These are phyloP conservation scores for Arrhopalites spinosus DNA, from an alignment of 2,888 invertebrate genomes.

Conservation along the genomic window DNA sequence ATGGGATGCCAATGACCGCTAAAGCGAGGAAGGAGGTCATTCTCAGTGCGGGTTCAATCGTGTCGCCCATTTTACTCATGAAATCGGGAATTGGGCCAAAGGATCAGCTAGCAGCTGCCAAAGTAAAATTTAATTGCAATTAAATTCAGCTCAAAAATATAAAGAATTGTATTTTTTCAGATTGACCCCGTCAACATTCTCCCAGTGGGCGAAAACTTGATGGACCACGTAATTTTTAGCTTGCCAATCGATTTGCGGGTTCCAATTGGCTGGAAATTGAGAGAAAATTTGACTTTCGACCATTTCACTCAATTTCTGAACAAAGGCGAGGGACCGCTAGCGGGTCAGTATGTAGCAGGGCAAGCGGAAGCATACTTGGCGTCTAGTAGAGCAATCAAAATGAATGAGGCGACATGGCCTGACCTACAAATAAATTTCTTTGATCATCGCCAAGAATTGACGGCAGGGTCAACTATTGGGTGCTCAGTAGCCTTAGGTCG, in stretches of 20 bases:
- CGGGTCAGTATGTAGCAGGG: too few relatives aligned
- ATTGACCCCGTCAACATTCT: slow-evolving; percentile 37
- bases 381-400: too few relatives aligned
- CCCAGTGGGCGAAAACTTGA: slow-evolving; percentile 44
- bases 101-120: not conserved
- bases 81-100: not conserved
- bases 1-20: not conserved
- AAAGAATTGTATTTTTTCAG: slow-evolving; percentile 9
- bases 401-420: too few relatives aligned
- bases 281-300: not conserved
- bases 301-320: not conserved
- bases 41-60: too few relatives aligned
- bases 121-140: not conserved
- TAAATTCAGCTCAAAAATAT: not conserved
- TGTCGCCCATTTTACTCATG: not conserved
- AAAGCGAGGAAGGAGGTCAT: not conserved
- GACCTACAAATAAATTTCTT: too few relatives aligned
- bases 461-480: too few relatives aligned
- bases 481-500: not conserved
- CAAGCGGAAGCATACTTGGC: too few relatives aligned
- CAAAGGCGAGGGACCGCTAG: not conserved
- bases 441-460: too few relatives aligned
- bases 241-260: not conserved
- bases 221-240: slow-evolving; percentile 34
- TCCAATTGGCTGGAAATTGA: not conserved